Evolutionary conservation across 2,888 invertebrate genomes (phyloP).

Genomic region (Ceriagrion tenellum): DNA sequence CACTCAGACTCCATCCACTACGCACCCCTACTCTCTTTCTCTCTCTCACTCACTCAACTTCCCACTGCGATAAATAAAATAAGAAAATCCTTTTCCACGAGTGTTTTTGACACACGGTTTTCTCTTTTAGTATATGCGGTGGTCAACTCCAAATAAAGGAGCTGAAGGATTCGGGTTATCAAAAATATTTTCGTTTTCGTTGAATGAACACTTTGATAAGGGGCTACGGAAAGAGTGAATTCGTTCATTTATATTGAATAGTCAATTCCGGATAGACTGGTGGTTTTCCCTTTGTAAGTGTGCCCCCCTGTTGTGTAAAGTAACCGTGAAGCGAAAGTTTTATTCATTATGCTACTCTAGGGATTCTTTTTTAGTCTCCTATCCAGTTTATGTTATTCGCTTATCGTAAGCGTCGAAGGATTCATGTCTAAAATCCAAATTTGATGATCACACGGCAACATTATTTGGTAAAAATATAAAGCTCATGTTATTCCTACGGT

Average conservation of each 20-base stretch:
- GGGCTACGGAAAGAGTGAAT: not conserved
- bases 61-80: constrained; percentile 47
- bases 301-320: not conserved
- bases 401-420: not conserved
- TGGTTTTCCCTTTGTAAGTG: not conserved
- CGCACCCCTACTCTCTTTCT: not conserved
- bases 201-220: not conserved
- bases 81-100: constrained; percentile 23
- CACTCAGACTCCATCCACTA: not conserved
- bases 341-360: not conserved
- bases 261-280: not conserved
- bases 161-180: not conserved
- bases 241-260: not conserved
- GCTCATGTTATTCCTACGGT: too few relatives aligned
- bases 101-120: constrained; percentile 43
- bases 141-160: constrained; percentile 45
- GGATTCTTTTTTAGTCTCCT: not conserved
- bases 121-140: constrained; percentile 34
- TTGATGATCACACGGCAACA: not conserved
- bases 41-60: constrained; percentile 38
- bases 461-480: too few relatives aligned
- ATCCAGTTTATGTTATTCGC: not conserved
- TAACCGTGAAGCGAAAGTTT: not conserved
- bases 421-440: not conserved
- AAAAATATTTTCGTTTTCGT: constrained; percentile 29